These are phyloP conservation scores for Xestia c-nigrum DNA, from an alignment of 2,888 invertebrate species.

Conservation along the genomic window DNA sequence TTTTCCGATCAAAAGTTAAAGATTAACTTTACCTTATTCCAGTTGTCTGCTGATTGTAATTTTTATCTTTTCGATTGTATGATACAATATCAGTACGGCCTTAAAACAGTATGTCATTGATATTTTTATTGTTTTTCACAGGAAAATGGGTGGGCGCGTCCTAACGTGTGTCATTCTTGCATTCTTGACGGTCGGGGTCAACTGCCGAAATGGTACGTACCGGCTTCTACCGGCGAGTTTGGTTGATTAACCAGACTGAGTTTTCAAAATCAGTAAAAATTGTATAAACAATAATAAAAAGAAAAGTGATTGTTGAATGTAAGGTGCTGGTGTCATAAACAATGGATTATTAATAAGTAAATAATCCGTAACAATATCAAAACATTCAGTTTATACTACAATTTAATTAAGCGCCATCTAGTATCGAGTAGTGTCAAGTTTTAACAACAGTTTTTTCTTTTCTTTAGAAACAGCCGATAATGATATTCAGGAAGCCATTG, in stretches of 20 bases:
- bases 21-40: background rate
- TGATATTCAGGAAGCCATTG: conserved; percentile 22
- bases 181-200: conserved; percentile 57
- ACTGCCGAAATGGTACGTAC: conserved; percentile 69
- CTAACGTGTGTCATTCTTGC: conserved; percentile 64
- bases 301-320: background rate
- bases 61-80: conserved; percentile 40
- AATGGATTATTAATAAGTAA: no score
- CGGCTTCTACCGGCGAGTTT: conserved; percentile 69
- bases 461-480: conserved; percentile 55
- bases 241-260: background rate
- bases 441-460: conserved; percentile 50
- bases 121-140: conserved; percentile 60
- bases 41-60: conserved; percentile 19
- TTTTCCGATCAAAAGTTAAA: conserved; percentile 12
- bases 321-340: no score
- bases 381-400: background rate
- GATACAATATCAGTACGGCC: conserved; percentile 23
- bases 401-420: conserved; percentile 70
- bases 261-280: background rate
- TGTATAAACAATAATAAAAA: background rate
- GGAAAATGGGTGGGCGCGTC: conserved; percentile 73
- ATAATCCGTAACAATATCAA: background rate
- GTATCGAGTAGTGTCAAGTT: conserved; percentile 65
- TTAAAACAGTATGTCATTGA: conserved; percentile 35